Evolutionary conservation across 2,113 vertebrate species (phyloP), one percentile per base, ranked within the genome.

Genomic region (Neomonachus schauinslandi): DNA sequence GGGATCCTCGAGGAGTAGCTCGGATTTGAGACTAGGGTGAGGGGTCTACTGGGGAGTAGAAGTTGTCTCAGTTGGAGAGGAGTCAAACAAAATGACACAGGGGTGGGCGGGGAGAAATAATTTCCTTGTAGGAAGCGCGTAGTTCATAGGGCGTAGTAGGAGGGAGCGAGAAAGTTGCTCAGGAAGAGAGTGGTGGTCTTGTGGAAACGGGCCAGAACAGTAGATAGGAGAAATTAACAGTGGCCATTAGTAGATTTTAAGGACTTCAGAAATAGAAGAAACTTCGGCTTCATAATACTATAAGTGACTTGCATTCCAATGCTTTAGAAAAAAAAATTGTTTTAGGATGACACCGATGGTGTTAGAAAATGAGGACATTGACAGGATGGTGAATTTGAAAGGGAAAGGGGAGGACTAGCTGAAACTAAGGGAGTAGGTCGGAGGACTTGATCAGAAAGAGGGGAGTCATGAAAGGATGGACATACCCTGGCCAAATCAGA

Each of bases 101-200:
- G 42, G 79, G 90, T 93, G 61, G 82, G 96, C 63, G 61, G 91
- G 84, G 49, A 86, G 84, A 63, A 82, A 33, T 76, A 14, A 83
- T 94, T 97, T 95, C 76, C 94, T 76, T 76, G 59, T 63, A 72
- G 89, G 93, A 91, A 97, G 89, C 46, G 91, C 77, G 71, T 89
- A 16, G 80, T 42, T 84, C 91, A 79, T 77, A 55, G 53, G 69
- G 65, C 15, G 76, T 49, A 49, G 88, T 39, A n/a, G 76, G n/a
- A 74, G 72, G 65, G 71, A 85, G 57, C 19, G 18, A 72, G 77
- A 79, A 84, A 88, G 85, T 89, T 90, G 72, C n/a, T 76, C 55
- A 4, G 53, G 19, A 46, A 72, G 26, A 33, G 63, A 36, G 76
- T 46, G 67, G 72, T 87, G 91, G 88, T 87, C 83, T 83, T 22